A percentile compares a stretch with the other conserved stretches of the same genome.
These are phyloP conservation scores for Rhizoglyphus robini DNA, from an alignment of 1,140 invertebrate species.

Conservation along the genomic window DNA sequence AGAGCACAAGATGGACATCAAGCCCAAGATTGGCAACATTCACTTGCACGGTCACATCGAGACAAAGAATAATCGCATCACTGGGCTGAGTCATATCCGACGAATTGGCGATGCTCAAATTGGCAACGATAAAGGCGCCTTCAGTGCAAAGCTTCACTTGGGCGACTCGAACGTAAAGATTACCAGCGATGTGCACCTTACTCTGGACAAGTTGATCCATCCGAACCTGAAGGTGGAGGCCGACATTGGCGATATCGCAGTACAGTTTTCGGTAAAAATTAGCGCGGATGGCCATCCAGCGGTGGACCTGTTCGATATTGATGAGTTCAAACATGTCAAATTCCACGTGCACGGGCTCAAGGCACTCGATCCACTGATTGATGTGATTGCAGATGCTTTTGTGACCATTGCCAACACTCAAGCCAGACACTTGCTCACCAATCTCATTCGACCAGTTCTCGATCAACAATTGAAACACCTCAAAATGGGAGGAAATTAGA, in stretches of 20 bases:
- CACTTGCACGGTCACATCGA: background rate
- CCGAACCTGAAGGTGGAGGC: background rate
- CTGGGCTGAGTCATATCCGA: background rate
- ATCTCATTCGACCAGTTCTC: background rate
- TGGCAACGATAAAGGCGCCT: background rate
- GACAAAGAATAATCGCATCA: background rate
- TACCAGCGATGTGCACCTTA: background rate
- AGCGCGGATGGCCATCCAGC: background rate
- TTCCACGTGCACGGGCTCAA: slow-evolving; percentile 6
- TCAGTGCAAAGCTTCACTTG: background rate
- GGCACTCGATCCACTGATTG: background rate
- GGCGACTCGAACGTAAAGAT: background rate
- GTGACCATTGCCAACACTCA: background rate
- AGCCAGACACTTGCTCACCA: background rate
- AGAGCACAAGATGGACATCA: background rate
- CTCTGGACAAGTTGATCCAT: background rate
- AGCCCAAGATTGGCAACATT: slow-evolving; percentile 2
- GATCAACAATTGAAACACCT: background rate
- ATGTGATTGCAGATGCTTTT: slow-evolving; percentile 1
- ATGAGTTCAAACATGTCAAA: slow-evolving; percentile 14
- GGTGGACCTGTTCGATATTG: background rate
- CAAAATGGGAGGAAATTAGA: too few species aligned
- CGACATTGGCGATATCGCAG: slow-evolving; percentile 15
- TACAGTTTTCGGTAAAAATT: background rate
- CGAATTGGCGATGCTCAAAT: slow-evolving; percentile 4